Evolutionary conservation across 2,888 invertebrate genomes (phyloP), one percentile per base, ranked within the genome.

Genomic region (Zaprionus bogoriensis): DNA sequence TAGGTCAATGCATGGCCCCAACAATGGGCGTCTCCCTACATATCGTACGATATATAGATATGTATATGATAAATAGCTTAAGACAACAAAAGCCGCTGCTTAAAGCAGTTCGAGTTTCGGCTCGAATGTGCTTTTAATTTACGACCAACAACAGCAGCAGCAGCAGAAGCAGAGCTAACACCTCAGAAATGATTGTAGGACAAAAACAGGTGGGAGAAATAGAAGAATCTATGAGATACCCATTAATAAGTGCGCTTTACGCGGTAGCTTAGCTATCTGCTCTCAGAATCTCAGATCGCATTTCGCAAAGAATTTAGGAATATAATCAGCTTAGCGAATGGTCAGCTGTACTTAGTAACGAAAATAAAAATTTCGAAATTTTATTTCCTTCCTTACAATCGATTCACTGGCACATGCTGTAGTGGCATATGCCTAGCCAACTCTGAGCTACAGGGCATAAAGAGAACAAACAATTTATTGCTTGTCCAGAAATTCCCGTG

Each of bases 51-150:
- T n/a, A 19, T 22, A 12, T n/a, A 20, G 6, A 6, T 12, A 30
- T 30, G 30, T 46, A 17, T 38, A 62, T 68, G 72, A 72, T 74
- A 51, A 42, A 74, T 72, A 30, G 51, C 38, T 41, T 4, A 7
- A 28, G 53, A 44, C 45, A 63, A 68, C 69, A 63, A 55, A 68
- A 41, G 68, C 36, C 42, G 28, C 41, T 57, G 62, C 42, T 51
- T 57, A n/a, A 57, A 50, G 52, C 50, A 22, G 30, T 51, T 47
- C 30, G n/a, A 30, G 17, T 28, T 60, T 22, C 48, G 53, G 57
- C 51, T 45, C 25, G 48, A 54, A 68, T 58, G 61, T 46, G 55
- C 53, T 47, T 50, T 70, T 64, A 75, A 75, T 70, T 63, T 67
- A 74, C 60, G 47, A 45, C 51, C 14, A 20, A 41, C 22, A 51